These are phyloP conservation scores for Linhomoeus sp. DNA, from an alignment of 2,888 invertebrate species.

Conservation along the genomic window DNA sequence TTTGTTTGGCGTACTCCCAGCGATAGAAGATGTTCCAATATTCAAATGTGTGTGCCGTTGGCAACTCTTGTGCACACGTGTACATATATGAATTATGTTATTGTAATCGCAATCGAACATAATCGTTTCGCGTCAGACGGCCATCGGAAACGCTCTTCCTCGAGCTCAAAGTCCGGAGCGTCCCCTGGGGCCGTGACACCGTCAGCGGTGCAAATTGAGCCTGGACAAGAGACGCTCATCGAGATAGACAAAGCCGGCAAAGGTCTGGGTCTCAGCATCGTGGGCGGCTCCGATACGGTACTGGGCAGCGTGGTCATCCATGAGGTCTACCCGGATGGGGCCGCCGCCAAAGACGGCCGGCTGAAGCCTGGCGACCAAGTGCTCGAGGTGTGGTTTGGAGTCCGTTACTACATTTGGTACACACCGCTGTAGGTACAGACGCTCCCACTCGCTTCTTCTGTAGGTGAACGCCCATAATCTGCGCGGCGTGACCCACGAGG, in stretches of 20 bases:
- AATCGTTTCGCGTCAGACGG: too few species aligned
- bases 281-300: slow-evolving; percentile 76
- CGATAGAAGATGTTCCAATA: too few species aligned
- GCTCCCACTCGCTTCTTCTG: slow-evolving; percentile 4
- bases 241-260: slow-evolving; percentile 63
- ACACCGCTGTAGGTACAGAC: background rate
- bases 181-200: slow-evolving; percentile 39
- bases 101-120: too few species aligned
- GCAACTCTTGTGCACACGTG: too few species aligned
- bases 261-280: slow-evolving; percentile 63
- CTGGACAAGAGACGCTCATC: slow-evolving; percentile 65
- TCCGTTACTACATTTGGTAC: background rate
- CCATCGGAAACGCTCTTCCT: too few species aligned
- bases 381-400: slow-evolving; percentile 39
- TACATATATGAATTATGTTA: too few species aligned
- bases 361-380: slow-evolving; percentile 80
- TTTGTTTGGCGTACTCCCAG: too few species aligned
- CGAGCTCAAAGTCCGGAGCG: too few species aligned
- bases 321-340: slow-evolving; percentile 76
- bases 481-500: slow-evolving; percentile 59
- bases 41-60: too few species aligned
- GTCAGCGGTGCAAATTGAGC: slow-evolving; percentile 47
- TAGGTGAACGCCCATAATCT: slow-evolving; percentile 54
- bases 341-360: slow-evolving; percentile 69
- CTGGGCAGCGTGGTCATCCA: slow-evolving; percentile 66